A percentile compares a stretch with the other conserved stretches of the same genome.
These are phyloP conservation scores for Drosophila meridiana DNA, from an alignment of 2,888 invertebrate species.

Conservation along the genomic window DNA sequence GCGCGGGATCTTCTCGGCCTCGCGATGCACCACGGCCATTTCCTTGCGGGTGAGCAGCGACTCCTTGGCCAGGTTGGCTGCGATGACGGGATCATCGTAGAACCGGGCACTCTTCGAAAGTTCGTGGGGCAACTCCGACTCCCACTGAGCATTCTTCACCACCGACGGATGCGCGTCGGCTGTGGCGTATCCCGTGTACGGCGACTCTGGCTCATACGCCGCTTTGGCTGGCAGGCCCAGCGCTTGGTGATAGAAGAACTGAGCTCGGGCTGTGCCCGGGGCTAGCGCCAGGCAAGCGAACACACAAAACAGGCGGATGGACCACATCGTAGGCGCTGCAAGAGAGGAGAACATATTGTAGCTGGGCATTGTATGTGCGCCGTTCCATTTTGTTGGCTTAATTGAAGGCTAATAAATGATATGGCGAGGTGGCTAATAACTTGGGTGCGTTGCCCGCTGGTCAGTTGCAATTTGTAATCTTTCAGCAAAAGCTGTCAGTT, in stretches of 20 bases:
- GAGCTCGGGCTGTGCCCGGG: conserved; percentile 52
- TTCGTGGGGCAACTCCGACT: conserved; percentile 90
- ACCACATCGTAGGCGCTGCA: conserved; percentile 52
- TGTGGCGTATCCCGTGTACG: conserved; percentile 71
- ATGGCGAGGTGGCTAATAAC: conserved; percentile 68
- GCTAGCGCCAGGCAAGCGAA: conserved; percentile 45
- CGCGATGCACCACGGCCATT: conserved; percentile 91
- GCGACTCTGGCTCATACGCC: conserved; percentile 47
- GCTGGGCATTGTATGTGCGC: conserved; percentile 19
- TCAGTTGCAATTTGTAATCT: conserved; percentile 72
- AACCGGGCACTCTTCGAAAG: conserved; percentile 87
- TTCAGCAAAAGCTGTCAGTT: conserved; percentile 66
- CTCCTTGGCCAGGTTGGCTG: conserved; percentile 90
- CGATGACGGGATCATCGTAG: conserved; percentile 91
- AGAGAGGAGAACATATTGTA: conserved; percentile 27
- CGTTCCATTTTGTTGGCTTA: conserved; percentile 41
- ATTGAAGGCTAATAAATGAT: conserved; percentile 67
- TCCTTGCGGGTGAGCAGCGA: conserved; percentile 92
- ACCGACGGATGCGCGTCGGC: conserved; percentile 89
- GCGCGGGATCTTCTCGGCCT: conserved; percentile 92
- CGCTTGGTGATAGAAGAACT: conserved; percentile 76
- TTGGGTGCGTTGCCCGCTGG: conserved; percentile 47
- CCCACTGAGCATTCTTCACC: conserved; percentile 89
- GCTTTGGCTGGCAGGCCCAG: conserved; percentile 47
- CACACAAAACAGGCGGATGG: conserved; percentile 54